Base-by-base conservation (phyloP, 2,797 vertebrate genomes). In the Selene dorsalis region DNA sequence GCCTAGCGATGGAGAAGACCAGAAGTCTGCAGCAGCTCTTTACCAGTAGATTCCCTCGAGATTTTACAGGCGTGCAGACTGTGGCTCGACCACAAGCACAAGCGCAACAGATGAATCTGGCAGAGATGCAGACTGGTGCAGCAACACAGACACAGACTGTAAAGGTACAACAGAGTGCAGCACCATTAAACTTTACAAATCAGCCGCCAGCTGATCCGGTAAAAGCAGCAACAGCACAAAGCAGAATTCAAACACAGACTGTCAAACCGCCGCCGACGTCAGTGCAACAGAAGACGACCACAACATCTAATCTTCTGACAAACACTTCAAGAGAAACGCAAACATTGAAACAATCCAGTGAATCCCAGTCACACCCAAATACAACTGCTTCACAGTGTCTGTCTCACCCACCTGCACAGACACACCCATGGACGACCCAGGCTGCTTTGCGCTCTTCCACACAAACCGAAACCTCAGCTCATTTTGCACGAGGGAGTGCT, bases 1-100 rank as follows among this genome's bases (percentile, higher is more conserved):
- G 94, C 60, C 82, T 97, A 66, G 96, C 96, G 0, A 94, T 95
- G 86, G 96, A 96, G 84, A 99, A 97, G 85, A 96, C 95, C 52
- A 95, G 85, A 79, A 95, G 94, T 41, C 22, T 94, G 8, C 96
- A 97, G 50, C 95, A 95, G 73, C 95, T 95, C 13, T 90, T 94
- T 0, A 86, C 91, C 3, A 93, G 87, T 69, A 95, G 83, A 83
- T 89, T 95, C 41, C 89, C 93, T 4, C 87, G 88, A 88, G 96
- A 97, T 65, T 89, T 95, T 73, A 87, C 93, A 35, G 79, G 69
- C 4, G 72, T 38, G 55, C 91, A 83, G 68, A 69, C 65, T 1
- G 77, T 84, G 14, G 58, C 79, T 88, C 93, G 76, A 53, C 88
- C 73, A 30, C 86, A 85, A 50, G 32, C 83, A 30, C 90, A 89